Percentiles rank a stretch among this genome's conserved stretches.
These are phyloP conservation scores for Hestina assimilis DNA, from an alignment of 1,140 invertebrate genomes.

Conservation along the genomic window DNA sequence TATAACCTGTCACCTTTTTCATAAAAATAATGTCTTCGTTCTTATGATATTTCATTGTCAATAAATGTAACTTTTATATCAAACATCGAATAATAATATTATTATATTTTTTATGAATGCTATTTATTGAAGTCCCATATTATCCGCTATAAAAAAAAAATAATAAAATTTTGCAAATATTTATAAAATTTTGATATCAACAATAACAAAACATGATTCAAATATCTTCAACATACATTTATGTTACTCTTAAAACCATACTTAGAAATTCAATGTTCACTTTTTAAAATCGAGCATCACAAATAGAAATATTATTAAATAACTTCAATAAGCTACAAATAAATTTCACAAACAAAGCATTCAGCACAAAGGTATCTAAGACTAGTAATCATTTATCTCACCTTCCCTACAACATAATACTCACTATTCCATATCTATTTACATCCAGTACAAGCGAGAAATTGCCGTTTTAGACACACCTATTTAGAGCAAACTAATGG, in stretches of 20 bases:
- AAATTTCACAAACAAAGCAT: background rate
- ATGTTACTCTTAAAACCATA: too few species aligned
- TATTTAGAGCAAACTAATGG: slow-evolving; percentile 35
- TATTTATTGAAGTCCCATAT: background rate
- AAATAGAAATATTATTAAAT: background rate
- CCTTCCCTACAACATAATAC: slow-evolving; percentile 26
- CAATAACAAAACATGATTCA: too few species aligned
- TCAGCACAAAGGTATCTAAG: slow-evolving; percentile 14
- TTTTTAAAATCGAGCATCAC: too few species aligned
- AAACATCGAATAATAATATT: too few species aligned
- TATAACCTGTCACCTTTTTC: background rate
- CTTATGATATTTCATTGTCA: background rate
- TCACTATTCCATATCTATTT: slow-evolving; percentile 33
- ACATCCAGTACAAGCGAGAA: slow-evolving; percentile 34
- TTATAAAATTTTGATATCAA: too few species aligned
- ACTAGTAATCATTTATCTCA: slow-evolving; percentile 27
- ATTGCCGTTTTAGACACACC: slow-evolving; percentile 37
- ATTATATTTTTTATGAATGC: too few species aligned
- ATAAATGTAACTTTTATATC: background rate
- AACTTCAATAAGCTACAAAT: background rate
- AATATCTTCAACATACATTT: too few species aligned
- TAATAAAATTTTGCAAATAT: background rate
- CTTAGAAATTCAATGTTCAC: too few species aligned
- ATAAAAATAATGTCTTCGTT: slow-evolving; percentile 7
- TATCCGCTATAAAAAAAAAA: background rate